These are phyloP conservation scores for Eulimnadia texana DNA, from an alignment of 1,140 invertebrate species.

Conservation along the genomic window DNA sequence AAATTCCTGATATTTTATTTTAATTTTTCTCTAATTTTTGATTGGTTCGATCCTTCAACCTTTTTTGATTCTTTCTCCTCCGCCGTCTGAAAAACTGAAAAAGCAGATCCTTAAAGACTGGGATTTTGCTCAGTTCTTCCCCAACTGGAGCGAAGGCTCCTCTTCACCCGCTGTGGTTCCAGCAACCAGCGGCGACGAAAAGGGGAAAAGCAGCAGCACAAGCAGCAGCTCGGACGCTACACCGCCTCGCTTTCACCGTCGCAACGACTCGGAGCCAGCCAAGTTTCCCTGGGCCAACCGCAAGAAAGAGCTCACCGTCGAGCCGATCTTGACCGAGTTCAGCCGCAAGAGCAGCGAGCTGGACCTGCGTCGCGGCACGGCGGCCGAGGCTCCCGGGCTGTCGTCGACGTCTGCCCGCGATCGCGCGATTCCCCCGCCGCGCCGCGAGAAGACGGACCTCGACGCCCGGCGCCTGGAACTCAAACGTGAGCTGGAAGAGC, in stretches of 20 bases:
- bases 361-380: constrained; percentile 13
- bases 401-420: background rate
- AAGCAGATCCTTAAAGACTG: constrained; percentile 61
- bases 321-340: constrained; percentile 55
- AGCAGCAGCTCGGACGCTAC: background rate
- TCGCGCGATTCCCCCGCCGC: constrained; percentile 35
- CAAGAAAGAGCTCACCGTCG: constrained; percentile 23
- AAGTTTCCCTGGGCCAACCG: constrained; percentile 8
- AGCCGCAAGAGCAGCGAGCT: constrained; percentile 30
- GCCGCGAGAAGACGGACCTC: constrained; percentile 71
- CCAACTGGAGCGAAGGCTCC: constrained; percentile 24
- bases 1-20: background rate
- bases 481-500: constrained; percentile 30
- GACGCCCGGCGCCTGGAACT: constrained; percentile 34
- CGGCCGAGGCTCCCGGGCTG: background rate
- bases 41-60: background rate
- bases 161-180: background rate
- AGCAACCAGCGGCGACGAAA: constrained; percentile 2
- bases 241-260: constrained; percentile 18
- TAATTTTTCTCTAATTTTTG: background rate
- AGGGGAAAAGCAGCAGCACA: constrained; percentile 2
- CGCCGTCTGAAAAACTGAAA: background rate
- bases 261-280: constrained; percentile 22
- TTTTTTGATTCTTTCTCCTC: background rate
- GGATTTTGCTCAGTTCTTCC: constrained; percentile 69